These are phyloP conservation scores for Argyra leucocephala DNA, from an alignment of 2,888 invertebrate species.

Conservation along the genomic window DNA sequence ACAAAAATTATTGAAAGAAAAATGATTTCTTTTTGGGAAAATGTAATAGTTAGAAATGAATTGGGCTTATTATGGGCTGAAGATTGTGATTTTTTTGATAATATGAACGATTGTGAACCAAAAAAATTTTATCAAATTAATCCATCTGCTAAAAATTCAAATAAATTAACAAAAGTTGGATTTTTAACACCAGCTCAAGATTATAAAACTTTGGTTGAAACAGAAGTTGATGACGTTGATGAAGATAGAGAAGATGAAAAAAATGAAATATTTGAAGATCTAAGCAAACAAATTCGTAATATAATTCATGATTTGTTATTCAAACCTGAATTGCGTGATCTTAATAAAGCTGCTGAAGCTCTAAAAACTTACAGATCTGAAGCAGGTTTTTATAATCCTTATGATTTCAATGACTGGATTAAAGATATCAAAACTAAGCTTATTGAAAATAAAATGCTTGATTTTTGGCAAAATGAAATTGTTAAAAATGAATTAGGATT, in stretches of 20 bases:
- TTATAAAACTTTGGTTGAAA: slow-evolving; percentile 46
- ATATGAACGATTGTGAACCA: slow-evolving; percentile 29
- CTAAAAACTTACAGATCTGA: slow-evolving; percentile 41
- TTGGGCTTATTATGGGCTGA: slow-evolving; percentile 34
- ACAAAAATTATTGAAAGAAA: slow-evolving; percentile 31
- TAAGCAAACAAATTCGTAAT: slow-evolving; percentile 34
- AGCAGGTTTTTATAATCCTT: slow-evolving; percentile 34
- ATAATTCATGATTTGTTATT: slow-evolving; percentile 33
- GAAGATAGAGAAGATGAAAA: slow-evolving; percentile 26
- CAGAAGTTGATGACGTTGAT: slow-evolving; percentile 36
- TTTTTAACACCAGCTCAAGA: slow-evolving; percentile 54
- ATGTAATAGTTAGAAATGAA: slow-evolving; percentile 31
- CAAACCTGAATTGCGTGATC: slow-evolving; percentile 27
- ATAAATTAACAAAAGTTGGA: slow-evolving; percentile 42
- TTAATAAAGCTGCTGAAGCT: slow-evolving; percentile 31
- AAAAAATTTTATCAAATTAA: slow-evolving; percentile 31
- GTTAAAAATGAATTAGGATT: slow-evolving; percentile 34
- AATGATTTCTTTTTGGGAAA: slow-evolving; percentile 36
- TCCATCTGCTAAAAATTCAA: not conserved
- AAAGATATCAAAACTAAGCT: slow-evolving; percentile 33
- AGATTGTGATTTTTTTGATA: slow-evolving; percentile 36
- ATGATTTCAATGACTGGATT: slow-evolving; percentile 38
- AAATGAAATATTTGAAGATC: slow-evolving; percentile 27
- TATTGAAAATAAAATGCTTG: slow-evolving; percentile 28
- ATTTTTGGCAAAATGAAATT: slow-evolving; percentile 36